Evolutionary conservation across 2,113 vertebrate species (phyloP), one percentile per base, ranked within the genome.

Genomic region (Mellivora capensis): DNA sequence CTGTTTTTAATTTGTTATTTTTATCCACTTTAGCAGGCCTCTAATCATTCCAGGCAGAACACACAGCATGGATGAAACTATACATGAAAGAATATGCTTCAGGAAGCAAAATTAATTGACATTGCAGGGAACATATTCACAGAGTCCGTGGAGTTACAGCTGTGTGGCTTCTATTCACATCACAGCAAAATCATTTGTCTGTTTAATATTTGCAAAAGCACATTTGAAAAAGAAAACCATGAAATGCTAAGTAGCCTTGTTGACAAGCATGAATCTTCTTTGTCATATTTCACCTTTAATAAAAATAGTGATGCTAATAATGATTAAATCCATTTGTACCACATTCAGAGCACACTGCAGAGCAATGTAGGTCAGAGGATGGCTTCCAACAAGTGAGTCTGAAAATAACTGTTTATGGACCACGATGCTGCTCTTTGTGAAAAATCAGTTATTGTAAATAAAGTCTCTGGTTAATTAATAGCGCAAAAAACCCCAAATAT

Each of bases 101-200:
- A 98, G 97, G 96, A 98, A 97, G 96, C 97, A 98, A 98, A 98
- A 98, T 98, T 98, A 98, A 98, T 98, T 97, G 98, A 97, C 96
- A 98, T 97, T 94, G 90, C 80, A 87, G 82, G 90, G 82, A 96
- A 96, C 80, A 80, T 64, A 96, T 90, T 96, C 96, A 59, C 79
- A 89, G 90, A 74, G 93, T 93, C 92, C 87, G 37, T 67, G 49
- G 88, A 69, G 97, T 86, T 94, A 91, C 74, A 97, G 88, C 90
- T 91, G 94, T 98, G 94, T 96, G 85, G 54, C 83, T 98, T 93
- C 97, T 90, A 94, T 96, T 96, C 95, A 95, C 93, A 97, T 97
- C 94, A 90, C 85, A 96, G 90, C 80, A 91, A 91, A 97, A 94
- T 94, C 93, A 80, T 96, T 97, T 96, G 93, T 97, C 94, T 95